A percentile compares a stretch with the other conserved stretches of the same genome.
Conservation (phyloP, 2,797 vertebrate species). For the Cichlasoma orientale region DNA sequence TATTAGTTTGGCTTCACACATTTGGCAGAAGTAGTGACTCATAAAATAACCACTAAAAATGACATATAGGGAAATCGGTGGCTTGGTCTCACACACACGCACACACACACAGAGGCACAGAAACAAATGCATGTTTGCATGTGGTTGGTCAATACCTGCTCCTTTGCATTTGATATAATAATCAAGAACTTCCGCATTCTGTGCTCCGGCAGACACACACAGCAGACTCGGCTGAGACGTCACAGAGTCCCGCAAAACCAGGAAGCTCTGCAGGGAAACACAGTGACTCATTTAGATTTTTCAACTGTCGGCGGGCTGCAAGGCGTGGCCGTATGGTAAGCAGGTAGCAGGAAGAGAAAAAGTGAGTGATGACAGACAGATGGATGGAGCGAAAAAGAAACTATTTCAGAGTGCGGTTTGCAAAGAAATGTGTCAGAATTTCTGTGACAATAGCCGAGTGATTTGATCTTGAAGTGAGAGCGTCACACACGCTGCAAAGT, state of each 20-base stretch:
- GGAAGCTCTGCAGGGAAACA: slow-evolving; percentile 78
- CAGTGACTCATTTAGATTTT: slow-evolving; percentile 46
- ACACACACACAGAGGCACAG: neutral
- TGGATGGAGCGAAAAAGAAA: neutral
- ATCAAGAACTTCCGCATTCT: slow-evolving; percentile 60
- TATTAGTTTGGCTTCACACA: neutral
- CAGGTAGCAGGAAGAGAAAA: neutral
- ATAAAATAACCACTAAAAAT: neutral
- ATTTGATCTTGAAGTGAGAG: neutral
- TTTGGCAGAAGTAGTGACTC: neutral
- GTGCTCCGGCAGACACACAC: slow-evolving; percentile 74
- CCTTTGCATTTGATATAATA: slow-evolving; percentile 62
- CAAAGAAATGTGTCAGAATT: neutral
- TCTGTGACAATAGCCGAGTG: neutral
- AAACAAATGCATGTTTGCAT: neutral
- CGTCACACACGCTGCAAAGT: neutral
- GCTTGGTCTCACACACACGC: neutral
- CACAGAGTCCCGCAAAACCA: slow-evolving; percentile 70
- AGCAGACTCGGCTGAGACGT: slow-evolving; percentile 69
- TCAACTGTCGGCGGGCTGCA: neutral
- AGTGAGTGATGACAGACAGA: neutral
- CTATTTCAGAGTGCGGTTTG: neutral
- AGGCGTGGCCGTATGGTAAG: neutral
- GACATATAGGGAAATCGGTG: neutral
- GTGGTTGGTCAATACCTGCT: slow-evolving; percentile 59